A percentile compares a stretch with the other conserved stretches of the same genome.
Evolutionary conservation across 2,797 vertebrate genomes (phyloP).

Genomic region (Trematomus bernacchii): DNA sequence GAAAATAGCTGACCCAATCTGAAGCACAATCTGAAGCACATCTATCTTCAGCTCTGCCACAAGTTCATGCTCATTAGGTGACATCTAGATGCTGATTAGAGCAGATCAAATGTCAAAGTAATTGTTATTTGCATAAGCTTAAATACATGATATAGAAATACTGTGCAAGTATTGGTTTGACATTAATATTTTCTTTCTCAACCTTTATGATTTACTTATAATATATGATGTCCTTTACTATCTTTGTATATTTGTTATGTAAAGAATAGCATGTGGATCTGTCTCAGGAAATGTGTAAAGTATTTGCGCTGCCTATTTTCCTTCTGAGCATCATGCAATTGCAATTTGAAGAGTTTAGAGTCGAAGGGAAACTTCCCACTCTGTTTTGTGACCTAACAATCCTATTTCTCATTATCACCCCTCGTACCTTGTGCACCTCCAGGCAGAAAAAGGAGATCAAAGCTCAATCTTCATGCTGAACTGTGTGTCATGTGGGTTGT

Average conservation of each 20-base stretch:
- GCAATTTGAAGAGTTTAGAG: constrained; percentile 12
- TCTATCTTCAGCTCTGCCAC: neutral
- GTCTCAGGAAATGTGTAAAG: neutral
- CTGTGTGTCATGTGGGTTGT: constrained; percentile 32
- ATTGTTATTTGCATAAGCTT: neutral
- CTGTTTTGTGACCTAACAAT: constrained; percentile 3
- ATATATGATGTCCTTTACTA: neutral
- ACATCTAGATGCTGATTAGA: neutral
- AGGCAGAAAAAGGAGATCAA: constrained; percentile 34
- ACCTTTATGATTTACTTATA: neutral
- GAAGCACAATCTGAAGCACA: neutral
- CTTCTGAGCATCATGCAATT: neutral
- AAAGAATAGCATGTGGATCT: neutral
- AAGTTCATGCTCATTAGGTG: neutral
- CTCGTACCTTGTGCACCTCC: constrained; percentile 22
- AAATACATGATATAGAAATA: neutral
- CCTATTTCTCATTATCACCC: constrained; percentile 7
- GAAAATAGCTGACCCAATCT: constrained; percentile 35
- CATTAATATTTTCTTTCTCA: neutral
- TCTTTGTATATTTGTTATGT: neutral
- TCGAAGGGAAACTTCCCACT: constrained; percentile 1
- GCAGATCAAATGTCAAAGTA: neutral
- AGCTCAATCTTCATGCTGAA: constrained; percentile 24
- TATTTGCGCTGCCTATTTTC: neutral
- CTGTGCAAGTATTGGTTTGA: neutral